Percentiles rank a stretch among this genome's conserved stretches.
These are phyloP conservation scores for Temnopleurus reevesii DNA, from an alignment of 53 echinoderm and acorn worm species.

Conservation along the genomic window DNA sequence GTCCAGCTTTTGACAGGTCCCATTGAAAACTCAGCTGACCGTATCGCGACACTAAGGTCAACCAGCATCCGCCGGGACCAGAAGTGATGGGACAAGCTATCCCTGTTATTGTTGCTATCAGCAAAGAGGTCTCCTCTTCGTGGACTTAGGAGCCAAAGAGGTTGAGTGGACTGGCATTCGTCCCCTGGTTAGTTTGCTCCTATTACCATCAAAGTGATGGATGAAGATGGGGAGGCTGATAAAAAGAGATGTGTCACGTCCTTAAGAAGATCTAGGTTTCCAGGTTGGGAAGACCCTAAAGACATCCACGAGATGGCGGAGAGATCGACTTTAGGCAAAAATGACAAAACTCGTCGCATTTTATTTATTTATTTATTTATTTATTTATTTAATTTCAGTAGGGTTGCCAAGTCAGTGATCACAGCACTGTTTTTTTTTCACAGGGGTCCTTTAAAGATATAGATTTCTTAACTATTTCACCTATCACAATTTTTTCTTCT, in stretches of 20 bases:
- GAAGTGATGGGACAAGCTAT: no score
- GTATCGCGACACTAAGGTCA: slow-evolving; percentile 30
- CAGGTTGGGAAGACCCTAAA: not conserved
- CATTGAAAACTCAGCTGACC: slow-evolving; percentile 16
- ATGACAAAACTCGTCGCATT: no score
- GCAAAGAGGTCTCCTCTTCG: no score
- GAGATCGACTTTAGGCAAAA: no score
- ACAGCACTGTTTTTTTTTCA: no score
- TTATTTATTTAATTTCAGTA: no score
- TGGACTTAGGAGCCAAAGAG: not conserved
- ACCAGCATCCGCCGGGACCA: not conserved
- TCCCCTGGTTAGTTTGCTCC: not conserved
- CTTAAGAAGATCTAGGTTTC: slow-evolving; percentile 11
- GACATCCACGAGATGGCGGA: not conserved
- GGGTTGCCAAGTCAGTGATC: no score
- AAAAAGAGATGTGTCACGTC: slow-evolving; percentile 14
- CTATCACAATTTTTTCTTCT: no score
- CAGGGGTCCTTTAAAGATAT: no score
- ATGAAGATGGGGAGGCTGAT: not conserved
- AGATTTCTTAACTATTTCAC: no score
- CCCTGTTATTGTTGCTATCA: not conserved
- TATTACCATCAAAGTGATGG: not conserved
- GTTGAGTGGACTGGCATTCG: not conserved
- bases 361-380: no score
- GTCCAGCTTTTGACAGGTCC: not conserved